Percentiles rank a stretch among this genome's conserved stretches.
These are phyloP conservation scores for Drosophila oshimai DNA, from an alignment of 1,140 invertebrate species.

Conservation along the genomic window DNA sequence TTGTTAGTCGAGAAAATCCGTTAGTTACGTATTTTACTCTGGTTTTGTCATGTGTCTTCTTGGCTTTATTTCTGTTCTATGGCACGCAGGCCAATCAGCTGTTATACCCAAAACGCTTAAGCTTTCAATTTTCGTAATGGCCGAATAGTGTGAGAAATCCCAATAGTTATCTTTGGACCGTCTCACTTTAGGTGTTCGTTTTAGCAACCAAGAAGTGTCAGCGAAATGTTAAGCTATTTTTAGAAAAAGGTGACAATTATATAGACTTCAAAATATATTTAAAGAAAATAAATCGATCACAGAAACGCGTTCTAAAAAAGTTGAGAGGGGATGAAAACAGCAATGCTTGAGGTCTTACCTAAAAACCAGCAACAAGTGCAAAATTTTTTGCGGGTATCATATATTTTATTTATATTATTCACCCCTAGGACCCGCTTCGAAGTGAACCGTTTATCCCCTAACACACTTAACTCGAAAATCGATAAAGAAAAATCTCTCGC, in stretches of 20 bases:
- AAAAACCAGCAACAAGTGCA: no score
- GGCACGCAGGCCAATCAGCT: conserved; percentile 47
- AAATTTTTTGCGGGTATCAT: neutral
- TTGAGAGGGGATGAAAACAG: no score
- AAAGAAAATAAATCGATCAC: neutral
- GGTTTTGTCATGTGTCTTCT: neutral
- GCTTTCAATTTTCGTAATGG: conserved; percentile 23
- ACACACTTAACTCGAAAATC: neutral
- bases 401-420: neutral
- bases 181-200: neutral
- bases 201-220: neutral
- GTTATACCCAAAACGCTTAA: conserved; percentile 33
- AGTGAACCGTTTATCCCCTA: neutral
- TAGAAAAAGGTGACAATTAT: no score
- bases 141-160: conserved; percentile 2
- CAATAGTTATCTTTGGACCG: neutral
- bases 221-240: conserved; percentile 10
- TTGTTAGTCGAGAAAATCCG: neutral
- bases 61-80: neutral
- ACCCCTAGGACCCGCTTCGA: neutral
- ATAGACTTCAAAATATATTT: neutral
- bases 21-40: neutral
- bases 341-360: no score
- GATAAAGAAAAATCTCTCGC: conserved; percentile 17
- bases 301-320: neutral